Conservation (phyloP, 2,888 invertebrate genomes). For the Pyrocoelia pectoralis region DNA sequence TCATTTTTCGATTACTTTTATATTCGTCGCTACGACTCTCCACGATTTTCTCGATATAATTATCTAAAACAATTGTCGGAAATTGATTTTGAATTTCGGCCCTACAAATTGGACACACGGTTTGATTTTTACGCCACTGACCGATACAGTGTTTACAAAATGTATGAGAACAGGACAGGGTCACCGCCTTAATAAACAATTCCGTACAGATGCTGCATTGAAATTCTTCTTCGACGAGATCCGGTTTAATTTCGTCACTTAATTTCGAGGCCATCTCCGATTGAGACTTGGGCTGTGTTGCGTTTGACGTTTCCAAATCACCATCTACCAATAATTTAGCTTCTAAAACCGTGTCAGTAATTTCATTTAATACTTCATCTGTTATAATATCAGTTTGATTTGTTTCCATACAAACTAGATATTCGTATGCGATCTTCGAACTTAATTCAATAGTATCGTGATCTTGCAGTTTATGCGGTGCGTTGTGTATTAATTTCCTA, state of each 20-base stretch:
- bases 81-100: slow-evolving; percentile 62
- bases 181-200: slow-evolving; percentile 73
- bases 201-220: slow-evolving; percentile 81
- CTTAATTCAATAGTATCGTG: slow-evolving; percentile 59
- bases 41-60: slow-evolving; percentile 69
- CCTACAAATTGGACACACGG: slow-evolving; percentile 77
- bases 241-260: slow-evolving; percentile 36
- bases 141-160: slow-evolving; percentile 77
- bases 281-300: not conserved
- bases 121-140: slow-evolving; percentile 74
- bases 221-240: slow-evolving; percentile 70
- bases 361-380: not conserved
- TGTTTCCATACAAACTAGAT: not conserved
- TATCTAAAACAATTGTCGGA: slow-evolving; percentile 72
- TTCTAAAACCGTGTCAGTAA: not conserved
- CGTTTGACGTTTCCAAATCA: not conserved
- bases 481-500: slow-evolving; percentile 54
- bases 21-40: slow-evolving; percentile 68
- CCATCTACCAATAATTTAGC: not conserved
- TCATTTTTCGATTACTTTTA: slow-evolving; percentile 64
- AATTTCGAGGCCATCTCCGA: not conserved
- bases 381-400: slow-evolving; percentile 5
- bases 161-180: slow-evolving; percentile 77
- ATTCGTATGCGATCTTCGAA: slow-evolving; percentile 11
- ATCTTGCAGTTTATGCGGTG: slow-evolving; percentile 53